Evolutionary conservation across 2,113 vertebrate genomes (phyloP), one percentile per base, ranked within the genome.

Genomic region (Brienomyrus brachyistius): DNA sequence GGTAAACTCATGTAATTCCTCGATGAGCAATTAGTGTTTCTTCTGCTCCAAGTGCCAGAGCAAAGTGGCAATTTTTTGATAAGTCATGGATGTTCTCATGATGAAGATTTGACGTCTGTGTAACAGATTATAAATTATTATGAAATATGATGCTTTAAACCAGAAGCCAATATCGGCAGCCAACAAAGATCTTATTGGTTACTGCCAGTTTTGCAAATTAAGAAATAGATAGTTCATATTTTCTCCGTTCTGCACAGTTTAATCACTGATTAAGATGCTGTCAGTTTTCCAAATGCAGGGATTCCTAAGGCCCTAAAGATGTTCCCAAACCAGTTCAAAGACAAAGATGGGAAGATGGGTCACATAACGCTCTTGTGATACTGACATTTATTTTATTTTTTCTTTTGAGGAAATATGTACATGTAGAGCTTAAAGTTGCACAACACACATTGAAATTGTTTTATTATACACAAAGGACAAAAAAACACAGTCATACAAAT

Each of bases 281-380:
- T 83, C 89, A 90, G 90, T 27, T 90, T 91, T 40, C 40, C 17
- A 56, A 83, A 2, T 74, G 4, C 17, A 43, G 88, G 89, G 88
- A 84, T 90, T 91, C 70, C 52, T 83, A 70, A 88, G 56, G 80
- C n/a, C 27, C 23, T 43, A 93, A 92, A 90, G 89, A 90, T 92
- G 88, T 92, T 90, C 8, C 11, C 74, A 88, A 92, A 91, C 91
- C 89, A 91, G 80, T 87, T 91, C 92, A 80, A 80, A 35, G 35
- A 40, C 15, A 82, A 21, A 23, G 9, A 70, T 70, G 27, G 27
- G 62, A 21, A 23, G 9, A 70, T 70, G 62, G 27, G 62, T 70
- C n/a, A 13, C 62, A 27, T 31, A 70, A 31, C n/a, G 0, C 27
- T 70, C n/a, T 27, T 1, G 10, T 31, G 10, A 70, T 70, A 70